Conservation (phyloP, 2,113 vertebrate species). For the Triplophysa dalaica region DNA sequence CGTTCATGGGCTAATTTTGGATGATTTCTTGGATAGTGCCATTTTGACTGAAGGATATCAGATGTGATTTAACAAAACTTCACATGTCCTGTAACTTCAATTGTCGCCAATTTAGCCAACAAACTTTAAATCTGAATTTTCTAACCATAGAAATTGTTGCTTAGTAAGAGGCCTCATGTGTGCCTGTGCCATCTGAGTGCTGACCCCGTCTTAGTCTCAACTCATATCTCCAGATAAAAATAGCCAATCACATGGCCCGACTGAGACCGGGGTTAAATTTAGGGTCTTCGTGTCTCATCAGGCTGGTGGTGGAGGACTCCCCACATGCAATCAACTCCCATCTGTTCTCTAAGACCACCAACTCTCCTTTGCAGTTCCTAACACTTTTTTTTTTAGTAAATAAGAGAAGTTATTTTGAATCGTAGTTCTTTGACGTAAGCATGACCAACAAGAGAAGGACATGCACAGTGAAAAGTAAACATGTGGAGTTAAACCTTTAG, state of each 20-base stretch:
- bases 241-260: slow-evolving; percentile 74
- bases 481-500: too few species aligned
- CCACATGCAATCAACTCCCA: slow-evolving; percentile 13
- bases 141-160: not conserved
- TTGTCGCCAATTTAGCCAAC: not conserved
- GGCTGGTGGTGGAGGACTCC: slow-evolving; percentile 31
- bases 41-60: not conserved
- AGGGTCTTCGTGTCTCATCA: slow-evolving; percentile 59
- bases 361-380: not conserved
- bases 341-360: slow-evolving; percentile 24
- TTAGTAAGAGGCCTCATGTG: slow-evolving; percentile 48
- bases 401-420: not conserved
- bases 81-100: not conserved
- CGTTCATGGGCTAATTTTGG: not conserved
- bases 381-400: not conserved
- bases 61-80: not conserved
- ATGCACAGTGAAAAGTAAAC: too few species aligned
- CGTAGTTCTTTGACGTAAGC: not conserved
- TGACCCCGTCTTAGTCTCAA: slow-evolving; percentile 63
- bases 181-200: slow-evolving; percentile 66
- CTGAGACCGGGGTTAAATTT: slow-evolving; percentile 69
- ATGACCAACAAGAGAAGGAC: not conserved
- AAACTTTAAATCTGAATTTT: not conserved
- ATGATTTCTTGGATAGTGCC: not conserved
- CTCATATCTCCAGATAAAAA: slow-evolving; percentile 71